Evolutionary conservation across 2,113 vertebrate genomes (phyloP).

Genomic region (Scartelaos histophorus): DNA sequence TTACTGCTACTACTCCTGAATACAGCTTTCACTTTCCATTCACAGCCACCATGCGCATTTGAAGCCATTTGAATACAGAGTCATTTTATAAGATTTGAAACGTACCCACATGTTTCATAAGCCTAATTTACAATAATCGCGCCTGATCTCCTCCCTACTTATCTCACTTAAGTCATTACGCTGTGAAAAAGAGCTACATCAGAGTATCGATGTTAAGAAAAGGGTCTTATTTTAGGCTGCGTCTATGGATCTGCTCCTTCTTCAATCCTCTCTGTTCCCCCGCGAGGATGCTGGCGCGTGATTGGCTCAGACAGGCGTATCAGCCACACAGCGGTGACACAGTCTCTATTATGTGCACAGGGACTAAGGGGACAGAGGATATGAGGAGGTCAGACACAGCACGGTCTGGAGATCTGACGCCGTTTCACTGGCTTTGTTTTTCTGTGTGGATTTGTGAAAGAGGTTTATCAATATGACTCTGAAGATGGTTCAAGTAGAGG

Average conservation of each 20-base stretch:
- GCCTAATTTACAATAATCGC: conserved; percentile 54
- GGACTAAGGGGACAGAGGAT: conserved; percentile 18
- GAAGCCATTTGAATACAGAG: conserved; percentile 39
- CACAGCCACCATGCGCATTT: conserved; percentile 1
- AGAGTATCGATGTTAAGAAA: conserved; percentile 42
- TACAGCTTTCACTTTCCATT: conserved; percentile 24
- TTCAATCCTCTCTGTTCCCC: conserved; percentile 45
- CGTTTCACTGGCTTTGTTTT: neutral
- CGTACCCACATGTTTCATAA: conserved; percentile 35
- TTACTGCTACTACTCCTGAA: neutral
- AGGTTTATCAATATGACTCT: neutral
- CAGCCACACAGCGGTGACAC: conserved; percentile 51
- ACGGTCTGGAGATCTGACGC: neutral
- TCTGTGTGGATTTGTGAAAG: neutral
- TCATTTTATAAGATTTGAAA: conserved; percentile 33
- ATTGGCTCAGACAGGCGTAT: conserved; percentile 56
- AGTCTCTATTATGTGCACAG: conserved; percentile 61
- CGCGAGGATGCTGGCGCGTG: conserved; percentile 42
- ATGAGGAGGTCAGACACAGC: neutral
- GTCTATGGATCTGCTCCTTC: conserved; percentile 36
- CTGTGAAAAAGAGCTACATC: conserved; percentile 51
- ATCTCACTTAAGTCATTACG: conserved; percentile 55
- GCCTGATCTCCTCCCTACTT: conserved; percentile 53
- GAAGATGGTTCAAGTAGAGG: neutral
- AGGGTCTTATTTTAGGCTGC: conserved; percentile 41